Base-by-base conservation (phyloP, 1,140 invertebrate genomes). In the Drosophila tropicalis region DNA sequence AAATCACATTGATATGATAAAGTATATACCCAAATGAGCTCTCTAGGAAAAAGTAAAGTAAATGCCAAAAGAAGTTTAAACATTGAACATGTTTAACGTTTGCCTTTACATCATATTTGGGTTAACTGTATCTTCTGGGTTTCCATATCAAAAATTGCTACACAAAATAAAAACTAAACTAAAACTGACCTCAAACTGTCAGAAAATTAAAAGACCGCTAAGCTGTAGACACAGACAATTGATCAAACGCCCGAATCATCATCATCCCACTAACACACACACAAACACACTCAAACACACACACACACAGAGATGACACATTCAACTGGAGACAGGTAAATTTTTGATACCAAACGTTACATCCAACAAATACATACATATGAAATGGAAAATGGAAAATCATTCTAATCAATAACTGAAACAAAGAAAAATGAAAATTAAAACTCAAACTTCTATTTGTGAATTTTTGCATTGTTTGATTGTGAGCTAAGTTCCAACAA, bases 401-500 rank as follows among this genome's bases (percentile, higher is more conserved):
- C 44, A 22, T 51, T 12, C 44, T 22, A 51, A 51, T 51, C 44
- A 51, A 22, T 51, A 47, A 15, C 7, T 29, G 29, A 29, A 29
- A 47, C 15, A 47, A 25, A 34, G 22, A n/a, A 29, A 57, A 34
- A 57, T 9, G 13, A 51, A 19, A 70, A 25, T 47, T 22, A 61
- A 57, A 61, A 34, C 61, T 70, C 68, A 73, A 72, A 72, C 60
- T 64, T 72, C 76, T 76, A 71, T 76, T 69, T 84, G 81, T 79
- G 79, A 86, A 82, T 65, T 77, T 51, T 77, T 51, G 67, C 69
- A 86, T 86, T 83, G 72, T 89, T 89, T 89, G 77, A 89, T 89
- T 89, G 84, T 89, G 84, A 89, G 84, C 73, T 76, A 87, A 89
- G 84, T 87, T 87, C 84, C 80, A 62, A 41, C 41, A 62, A 67